A percentile compares a stretch with the other conserved stretches of the same genome.
Evolutionary conservation across 2,888 invertebrate species (phyloP).

Genomic region (Smittia aterrima): DNA sequence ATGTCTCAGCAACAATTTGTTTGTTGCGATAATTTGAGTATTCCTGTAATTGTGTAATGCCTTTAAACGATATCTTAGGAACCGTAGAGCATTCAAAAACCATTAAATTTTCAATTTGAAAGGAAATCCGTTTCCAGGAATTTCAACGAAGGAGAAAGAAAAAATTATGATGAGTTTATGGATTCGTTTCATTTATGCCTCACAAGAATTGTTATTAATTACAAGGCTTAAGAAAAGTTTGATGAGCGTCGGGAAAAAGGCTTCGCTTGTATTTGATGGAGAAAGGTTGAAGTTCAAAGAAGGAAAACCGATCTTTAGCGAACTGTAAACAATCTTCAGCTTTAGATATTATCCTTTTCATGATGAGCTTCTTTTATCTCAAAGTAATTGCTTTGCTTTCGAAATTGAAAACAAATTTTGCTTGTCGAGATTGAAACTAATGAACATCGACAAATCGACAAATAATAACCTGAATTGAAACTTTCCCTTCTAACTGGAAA

Average conservation of each 20-base stretch:
- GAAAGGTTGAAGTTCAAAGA: no score
- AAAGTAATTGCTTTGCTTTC: not conserved
- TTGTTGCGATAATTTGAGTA: constrained; percentile 10
- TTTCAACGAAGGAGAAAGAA: not conserved
- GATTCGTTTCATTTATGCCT: constrained; percentile 4
- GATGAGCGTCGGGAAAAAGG: not conserved
- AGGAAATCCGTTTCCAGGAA: not conserved
- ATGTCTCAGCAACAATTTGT: constrained; percentile 6
- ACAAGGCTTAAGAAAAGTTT: not conserved
- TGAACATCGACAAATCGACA: not conserved
- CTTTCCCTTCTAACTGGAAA: not conserved
- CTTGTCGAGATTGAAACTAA: no score
- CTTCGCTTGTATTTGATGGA: no score
- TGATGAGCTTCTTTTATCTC: not conserved
- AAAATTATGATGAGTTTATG: not conserved
- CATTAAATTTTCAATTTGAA: not conserved
- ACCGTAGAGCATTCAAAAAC: not conserved
- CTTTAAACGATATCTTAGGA: not conserved
- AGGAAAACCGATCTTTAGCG: no score
- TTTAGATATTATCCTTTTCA: no score
- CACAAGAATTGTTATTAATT: constrained; percentile 15
- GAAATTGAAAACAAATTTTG: constrained; percentile 15
- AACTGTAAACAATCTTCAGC: no score
- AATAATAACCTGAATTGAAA: constrained; percentile 22
- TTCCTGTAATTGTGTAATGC: not conserved